A percentile compares a stretch with the other conserved stretches of the same genome.
Conservation (phyloP, 2,888 invertebrate species). For the Theretra japonica region DNA sequence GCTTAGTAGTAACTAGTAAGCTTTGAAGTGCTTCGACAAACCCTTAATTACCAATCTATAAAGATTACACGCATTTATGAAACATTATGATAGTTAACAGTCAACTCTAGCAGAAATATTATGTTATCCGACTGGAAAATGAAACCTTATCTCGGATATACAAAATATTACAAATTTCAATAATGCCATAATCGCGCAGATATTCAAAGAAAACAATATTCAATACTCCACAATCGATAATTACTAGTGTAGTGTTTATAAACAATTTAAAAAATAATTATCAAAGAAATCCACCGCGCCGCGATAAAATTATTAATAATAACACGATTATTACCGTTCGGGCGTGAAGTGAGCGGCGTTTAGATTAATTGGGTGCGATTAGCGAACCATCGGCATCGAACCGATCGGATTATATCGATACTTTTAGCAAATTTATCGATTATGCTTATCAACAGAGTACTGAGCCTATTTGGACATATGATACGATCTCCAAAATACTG, state of each 20-base stretch:
- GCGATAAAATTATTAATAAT: constrained; percentile 55
- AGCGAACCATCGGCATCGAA: constrained; percentile 54
- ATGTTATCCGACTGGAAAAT: no score
- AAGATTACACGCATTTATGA: no score
- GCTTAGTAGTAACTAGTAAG: no score
- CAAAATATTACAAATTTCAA: no score
- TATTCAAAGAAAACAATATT: background rate
- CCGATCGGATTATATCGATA: constrained; percentile 52
- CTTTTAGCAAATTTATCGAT: constrained; percentile 42
- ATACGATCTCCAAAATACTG: no score
- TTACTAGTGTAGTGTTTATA: background rate
- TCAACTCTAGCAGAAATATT: no score
- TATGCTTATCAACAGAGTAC: no score
- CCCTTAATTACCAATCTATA: no score
- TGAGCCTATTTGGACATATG: no score
- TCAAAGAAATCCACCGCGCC: constrained; percentile 35
- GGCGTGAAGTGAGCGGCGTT: constrained; percentile 47
- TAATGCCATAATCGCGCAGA: background rate
- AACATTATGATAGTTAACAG: no score
- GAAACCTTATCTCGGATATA: no score
- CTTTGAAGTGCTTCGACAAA: no score
- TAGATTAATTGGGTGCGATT: constrained; percentile 70
- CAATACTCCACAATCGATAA: constrained; percentile 22
- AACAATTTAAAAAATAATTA: constrained; percentile 29
- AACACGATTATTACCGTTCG: constrained; percentile 46